These are phyloP conservation scores for Enteromius afrohamiltoni DNA, from an alignment of 2,797 vertebrate species.

Conservation along the genomic window DNA sequence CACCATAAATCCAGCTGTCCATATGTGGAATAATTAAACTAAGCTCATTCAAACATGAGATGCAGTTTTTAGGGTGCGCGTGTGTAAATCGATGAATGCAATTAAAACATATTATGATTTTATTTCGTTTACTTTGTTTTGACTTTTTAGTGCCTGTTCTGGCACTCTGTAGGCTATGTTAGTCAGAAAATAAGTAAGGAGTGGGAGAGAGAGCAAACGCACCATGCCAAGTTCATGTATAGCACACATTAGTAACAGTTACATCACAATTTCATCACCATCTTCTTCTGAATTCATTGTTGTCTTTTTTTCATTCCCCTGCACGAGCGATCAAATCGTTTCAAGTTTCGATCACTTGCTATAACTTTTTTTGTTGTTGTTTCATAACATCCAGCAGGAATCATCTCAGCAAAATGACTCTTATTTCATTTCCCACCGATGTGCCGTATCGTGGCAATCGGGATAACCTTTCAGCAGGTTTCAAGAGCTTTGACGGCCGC, in stretches of 20 bases:
- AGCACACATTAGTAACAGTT: slow-evolving; percentile 82
- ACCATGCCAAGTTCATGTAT: slow-evolving; percentile 83
- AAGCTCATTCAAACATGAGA: not conserved
- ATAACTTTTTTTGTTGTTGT: slow-evolving; percentile 39
- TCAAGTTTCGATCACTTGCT: slow-evolving; percentile 68
- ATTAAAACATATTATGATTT: slow-evolving; percentile 23
- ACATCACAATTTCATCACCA: slow-evolving; percentile 87
- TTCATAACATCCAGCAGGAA: slow-evolving; percentile 34
- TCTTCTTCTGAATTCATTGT: slow-evolving; percentile 81
- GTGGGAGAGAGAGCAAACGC: slow-evolving; percentile 60
- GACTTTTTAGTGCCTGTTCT: slow-evolving; percentile 2
- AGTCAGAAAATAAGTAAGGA: slow-evolving; percentile 67
- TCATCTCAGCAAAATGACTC: slow-evolving; percentile 29
- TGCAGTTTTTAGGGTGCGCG: not conserved
- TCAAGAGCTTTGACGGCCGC: slow-evolving; percentile 4
- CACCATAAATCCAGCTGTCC: slow-evolving; percentile 44
- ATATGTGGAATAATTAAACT: slow-evolving; percentile 26
- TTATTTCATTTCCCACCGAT: slow-evolving; percentile 32
- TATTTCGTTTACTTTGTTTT: slow-evolving; percentile 35
- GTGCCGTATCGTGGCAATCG: slow-evolving; percentile 23
- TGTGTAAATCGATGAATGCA: not conserved
- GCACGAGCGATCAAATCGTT: slow-evolving; percentile 77
- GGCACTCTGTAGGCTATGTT: slow-evolving; percentile 31
- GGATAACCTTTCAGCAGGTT: slow-evolving; percentile 35
- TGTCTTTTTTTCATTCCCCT: slow-evolving; percentile 73